Conservation (phyloP, 2,797 vertebrate genomes). For the Falco cherrug region DNA sequence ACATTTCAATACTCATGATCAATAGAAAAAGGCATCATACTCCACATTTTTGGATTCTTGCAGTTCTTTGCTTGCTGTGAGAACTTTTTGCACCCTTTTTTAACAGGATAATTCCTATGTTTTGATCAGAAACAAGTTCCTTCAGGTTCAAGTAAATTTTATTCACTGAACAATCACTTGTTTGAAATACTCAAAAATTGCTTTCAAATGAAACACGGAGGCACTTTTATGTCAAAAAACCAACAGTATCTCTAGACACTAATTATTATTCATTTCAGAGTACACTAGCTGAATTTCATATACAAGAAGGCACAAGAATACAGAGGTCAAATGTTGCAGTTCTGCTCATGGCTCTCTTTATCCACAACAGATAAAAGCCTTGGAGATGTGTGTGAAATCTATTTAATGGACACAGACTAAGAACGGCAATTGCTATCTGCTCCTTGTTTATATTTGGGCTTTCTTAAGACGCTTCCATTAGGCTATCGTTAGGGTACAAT, state of each 20-base stretch:
- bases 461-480: not conserved
- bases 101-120: not conserved
- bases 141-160: not conserved
- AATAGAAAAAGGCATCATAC: not conserved
- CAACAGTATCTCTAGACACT: not conserved
- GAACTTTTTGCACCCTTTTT: not conserved
- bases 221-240: not conserved
- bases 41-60: not conserved
- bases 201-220: not conserved
- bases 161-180: not conserved
- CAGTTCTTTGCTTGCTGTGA: not conserved
- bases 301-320: not conserved
- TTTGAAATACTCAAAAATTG: not conserved
- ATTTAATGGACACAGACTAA: not conserved
- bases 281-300: not conserved
- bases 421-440: constrained; percentile 19
- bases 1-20: not conserved
- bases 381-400: not conserved
- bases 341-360: not conserved
- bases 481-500: not conserved
- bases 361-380: not conserved
- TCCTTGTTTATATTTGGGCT: not conserved
- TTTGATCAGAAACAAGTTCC: not conserved
- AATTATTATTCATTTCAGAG: not conserved
- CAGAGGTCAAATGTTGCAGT: not conserved